Base-by-base conservation (phyloP, 2,888 invertebrate species). In the Brenthis daphne region DNA sequence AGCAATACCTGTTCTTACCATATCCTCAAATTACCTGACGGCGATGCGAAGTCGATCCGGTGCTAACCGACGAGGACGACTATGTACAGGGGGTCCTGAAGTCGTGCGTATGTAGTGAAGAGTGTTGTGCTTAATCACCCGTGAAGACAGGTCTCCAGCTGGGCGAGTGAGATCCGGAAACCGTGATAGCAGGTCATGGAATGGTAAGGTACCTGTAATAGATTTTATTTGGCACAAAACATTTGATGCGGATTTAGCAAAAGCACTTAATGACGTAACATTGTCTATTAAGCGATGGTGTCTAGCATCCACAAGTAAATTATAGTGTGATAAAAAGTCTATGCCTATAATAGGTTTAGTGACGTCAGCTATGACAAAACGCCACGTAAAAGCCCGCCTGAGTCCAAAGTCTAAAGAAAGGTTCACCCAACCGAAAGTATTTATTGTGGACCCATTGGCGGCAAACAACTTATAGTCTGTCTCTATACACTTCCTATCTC, bases 321-420 rank as follows among this genome's bases (percentile, higher is more conserved):
- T 16, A 16, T 16, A 16, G 16, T 16, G 16, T 0, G 57, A 47
- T n/a, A 84, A 65, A 64, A 86, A 83, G 71, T 83, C 81, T 8
- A 77, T 79, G 3, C 82, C 81, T 20, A 84, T 83, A 16, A 85
- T 85, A 1, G 85, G 79, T 54, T 76, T 79, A 0, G 79, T 67
- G 0, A 83, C 79, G 55, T 84, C 81, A 0, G 82, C 84, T 8
- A 85, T 70, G 0, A 78, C 69, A 61, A 84, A 85, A 1, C 69
- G 68, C 81, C 82, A 85, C 0, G 64, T 60, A 53, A 79, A 82
- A 48, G 63, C 70, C 12, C 73, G 70, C 8, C 76, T 66, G 3
- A 78, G 61, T 1, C 74, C 75, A 8, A 61, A 67, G 61, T 69
- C 65, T 3, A 77, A n/a, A 0, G 53, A 43, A 6, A 74, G 57